Evolutionary conservation across 2,797 vertebrate species (phyloP).

Genomic region (Centroberyx gerrardi): DNA sequence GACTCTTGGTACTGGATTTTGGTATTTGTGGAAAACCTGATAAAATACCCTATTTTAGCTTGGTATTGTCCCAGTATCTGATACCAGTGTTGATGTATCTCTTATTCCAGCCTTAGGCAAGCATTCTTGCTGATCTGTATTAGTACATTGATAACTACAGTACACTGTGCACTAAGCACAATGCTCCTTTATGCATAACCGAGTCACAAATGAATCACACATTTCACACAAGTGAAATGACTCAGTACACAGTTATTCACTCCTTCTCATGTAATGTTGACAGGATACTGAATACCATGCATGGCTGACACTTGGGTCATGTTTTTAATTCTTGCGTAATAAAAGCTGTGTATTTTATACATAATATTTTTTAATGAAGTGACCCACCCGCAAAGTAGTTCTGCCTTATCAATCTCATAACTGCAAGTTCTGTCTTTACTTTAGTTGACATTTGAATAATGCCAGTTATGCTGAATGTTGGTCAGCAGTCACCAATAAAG

Average conservation of each 20-base stretch:
- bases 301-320: neutral
- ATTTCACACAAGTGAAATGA: neutral
- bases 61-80: neutral
- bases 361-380: too few relatives aligned
- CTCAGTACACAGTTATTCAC: neutral
- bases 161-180: neutral
- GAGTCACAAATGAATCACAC: neutral
- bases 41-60: neutral
- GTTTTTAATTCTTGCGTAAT: neutral
- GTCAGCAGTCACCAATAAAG: too few relatives aligned
- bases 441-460: too few relatives aligned
- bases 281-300: constrained; percentile 2
- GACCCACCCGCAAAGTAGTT: too few relatives aligned
- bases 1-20: neutral
- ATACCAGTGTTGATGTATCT: neutral
- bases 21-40: neutral
- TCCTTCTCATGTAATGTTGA: neutral
- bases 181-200: neutral
- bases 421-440: too few relatives aligned
- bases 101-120: neutral
- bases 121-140: neutral
- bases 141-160: neutral
- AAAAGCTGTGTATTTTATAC: too few relatives aligned
- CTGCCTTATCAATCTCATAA: too few relatives aligned
- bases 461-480: too few relatives aligned